Conservation (phyloP, 2,888 invertebrate species). For the Hypomecis punctinalis region DNA sequence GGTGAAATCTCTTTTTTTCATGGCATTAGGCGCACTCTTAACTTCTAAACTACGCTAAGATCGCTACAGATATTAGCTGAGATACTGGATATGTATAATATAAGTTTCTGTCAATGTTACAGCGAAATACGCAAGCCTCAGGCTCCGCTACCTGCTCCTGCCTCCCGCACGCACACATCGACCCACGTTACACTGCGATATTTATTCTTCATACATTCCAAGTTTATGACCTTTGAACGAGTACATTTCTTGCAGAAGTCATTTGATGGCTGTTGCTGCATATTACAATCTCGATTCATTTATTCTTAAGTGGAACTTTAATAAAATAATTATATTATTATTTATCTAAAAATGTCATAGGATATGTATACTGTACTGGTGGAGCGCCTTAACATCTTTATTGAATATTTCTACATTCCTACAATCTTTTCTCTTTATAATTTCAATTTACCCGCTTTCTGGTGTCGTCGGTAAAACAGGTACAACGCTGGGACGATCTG, state of each 20-base stretch:
- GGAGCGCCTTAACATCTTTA: too few species aligned
- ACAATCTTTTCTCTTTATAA: too few species aligned
- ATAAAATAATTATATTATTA: slow-evolving; percentile 11
- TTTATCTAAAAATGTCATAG: background rate
- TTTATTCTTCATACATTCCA: slow-evolving; percentile 2
- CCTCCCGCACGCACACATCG: slow-evolving; percentile 49
- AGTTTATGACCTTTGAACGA: slow-evolving; percentile 1
- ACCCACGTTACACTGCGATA: slow-evolving; percentile 49
- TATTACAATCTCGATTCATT: slow-evolving; percentile 3
- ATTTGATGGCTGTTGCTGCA: background rate
- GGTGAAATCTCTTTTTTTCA: too few species aligned
- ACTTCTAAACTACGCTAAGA: too few species aligned
- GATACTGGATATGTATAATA: slow-evolving; percentile 9
- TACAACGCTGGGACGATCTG: too few species aligned
- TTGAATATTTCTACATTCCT: too few species aligned
- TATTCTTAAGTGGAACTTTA: background rate
- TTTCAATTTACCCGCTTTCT: too few species aligned
- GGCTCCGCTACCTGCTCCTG: slow-evolving; percentile 59
- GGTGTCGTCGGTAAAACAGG: too few species aligned
- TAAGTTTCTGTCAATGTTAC: slow-evolving; percentile 21
- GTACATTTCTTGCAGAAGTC: slow-evolving; percentile 3
- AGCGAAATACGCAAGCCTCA: slow-evolving; percentile 46
- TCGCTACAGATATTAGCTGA: too few species aligned
- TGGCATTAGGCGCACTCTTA: too few species aligned
- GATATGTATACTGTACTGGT: too few species aligned